Evolutionary conservation across 2,113 vertebrate species (phyloP).

Genomic region (Raja brachyura): DNA sequence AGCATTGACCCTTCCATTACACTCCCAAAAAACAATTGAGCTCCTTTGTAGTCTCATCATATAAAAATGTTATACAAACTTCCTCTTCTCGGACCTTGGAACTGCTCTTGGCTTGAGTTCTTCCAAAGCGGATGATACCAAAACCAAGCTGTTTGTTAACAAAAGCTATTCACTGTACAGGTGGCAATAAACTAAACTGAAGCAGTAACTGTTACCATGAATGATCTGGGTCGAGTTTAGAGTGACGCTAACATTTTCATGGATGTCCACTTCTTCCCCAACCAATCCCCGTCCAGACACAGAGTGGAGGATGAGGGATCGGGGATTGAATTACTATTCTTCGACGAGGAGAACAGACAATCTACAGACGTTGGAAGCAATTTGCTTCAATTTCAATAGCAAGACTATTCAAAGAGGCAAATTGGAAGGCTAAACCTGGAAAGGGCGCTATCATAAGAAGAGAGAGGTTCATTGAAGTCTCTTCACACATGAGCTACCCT

Average conservation of each 20-base stretch:
- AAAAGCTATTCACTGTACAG: too few species aligned
- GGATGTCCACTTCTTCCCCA: background rate
- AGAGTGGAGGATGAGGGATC: background rate
- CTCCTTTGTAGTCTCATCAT: background rate
- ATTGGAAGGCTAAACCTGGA: background rate
- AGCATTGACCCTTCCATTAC: background rate
- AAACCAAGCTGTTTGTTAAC: too few species aligned
- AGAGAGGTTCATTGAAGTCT: background rate
- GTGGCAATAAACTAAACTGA: too few species aligned
- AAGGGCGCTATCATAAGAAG: background rate
- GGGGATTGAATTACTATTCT: background rate
- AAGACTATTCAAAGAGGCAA: background rate
- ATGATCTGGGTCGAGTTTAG: background rate
- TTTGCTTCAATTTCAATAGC: background rate
- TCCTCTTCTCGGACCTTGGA: background rate
- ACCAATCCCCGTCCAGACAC: background rate
- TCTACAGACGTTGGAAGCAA: background rate
- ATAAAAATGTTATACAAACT: background rate
- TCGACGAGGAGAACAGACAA: too few species aligned
- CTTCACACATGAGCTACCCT: background rate
- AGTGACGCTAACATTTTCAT: background rate
- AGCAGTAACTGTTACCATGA: too few species aligned
- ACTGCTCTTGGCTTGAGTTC: background rate
- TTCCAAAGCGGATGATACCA: background rate
- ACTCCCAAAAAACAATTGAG: background rate